A percentile compares a stretch with the other conserved stretches of the same genome.
Conservation (phyloP, 2,888 invertebrate genomes). For the Silvanus unidentatus region DNA sequence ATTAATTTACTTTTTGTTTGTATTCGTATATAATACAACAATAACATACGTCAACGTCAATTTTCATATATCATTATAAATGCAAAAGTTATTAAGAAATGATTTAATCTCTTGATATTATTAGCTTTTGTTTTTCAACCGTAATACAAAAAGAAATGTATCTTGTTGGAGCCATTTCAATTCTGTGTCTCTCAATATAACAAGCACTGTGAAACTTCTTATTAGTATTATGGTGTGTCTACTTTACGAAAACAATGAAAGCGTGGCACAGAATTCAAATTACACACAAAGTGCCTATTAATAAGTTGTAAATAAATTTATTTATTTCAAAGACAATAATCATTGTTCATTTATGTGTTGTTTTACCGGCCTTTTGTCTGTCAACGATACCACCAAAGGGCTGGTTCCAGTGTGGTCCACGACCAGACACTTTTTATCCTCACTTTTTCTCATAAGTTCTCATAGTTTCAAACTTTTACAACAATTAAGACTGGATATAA, state of each 20-base stretch:
- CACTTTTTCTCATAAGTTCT: no score
- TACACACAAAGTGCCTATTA: slow-evolving; percentile 36
- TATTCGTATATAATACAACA: slow-evolving; percentile 6
- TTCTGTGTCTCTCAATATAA: no score
- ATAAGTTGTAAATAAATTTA: slow-evolving; percentile 34
- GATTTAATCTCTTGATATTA: slow-evolving; percentile 13
- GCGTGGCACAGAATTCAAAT: slow-evolving; percentile 33
- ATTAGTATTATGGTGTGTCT: slow-evolving; percentile 24
- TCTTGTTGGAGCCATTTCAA: neutral
- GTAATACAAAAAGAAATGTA: slow-evolving; percentile 17
- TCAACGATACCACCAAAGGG: no score
- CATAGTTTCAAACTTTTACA: no score
- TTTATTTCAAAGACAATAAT: slow-evolving; percentile 27
- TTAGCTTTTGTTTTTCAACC: slow-evolving; percentile 20
- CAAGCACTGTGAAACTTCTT: slow-evolving; percentile 23
- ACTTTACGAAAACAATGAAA: slow-evolving; percentile 37
- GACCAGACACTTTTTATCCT: no score
- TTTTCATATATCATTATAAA: slow-evolving; percentile 12
- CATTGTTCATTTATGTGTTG: no score
- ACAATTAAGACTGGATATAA: no score
- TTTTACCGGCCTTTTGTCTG: no score
- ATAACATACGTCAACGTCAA: slow-evolving; percentile 10
- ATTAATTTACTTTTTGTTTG: no score
- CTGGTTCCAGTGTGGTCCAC: no score
- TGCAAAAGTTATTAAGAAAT: slow-evolving; percentile 11